Evolutionary conservation across 2,888 invertebrate genomes (phyloP).

Genomic region (Cyaniris semiargus): DNA sequence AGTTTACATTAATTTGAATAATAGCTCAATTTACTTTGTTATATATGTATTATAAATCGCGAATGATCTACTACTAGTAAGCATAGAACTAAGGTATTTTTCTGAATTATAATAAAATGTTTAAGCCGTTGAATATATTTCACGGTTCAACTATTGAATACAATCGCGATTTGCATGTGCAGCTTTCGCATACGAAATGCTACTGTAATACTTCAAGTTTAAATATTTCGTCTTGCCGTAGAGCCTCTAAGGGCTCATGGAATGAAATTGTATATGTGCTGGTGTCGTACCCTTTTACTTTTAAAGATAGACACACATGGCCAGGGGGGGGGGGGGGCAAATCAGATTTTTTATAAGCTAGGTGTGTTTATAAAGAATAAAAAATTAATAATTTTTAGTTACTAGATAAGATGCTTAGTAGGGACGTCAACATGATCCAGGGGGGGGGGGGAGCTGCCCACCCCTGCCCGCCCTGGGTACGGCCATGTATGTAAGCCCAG

Average conservation of each 20-base stretch:
- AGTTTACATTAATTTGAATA: background rate
- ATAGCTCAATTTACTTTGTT: background rate
- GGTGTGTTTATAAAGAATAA: no score
- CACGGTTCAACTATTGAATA: background rate
- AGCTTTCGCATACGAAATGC: constrained; percentile 17
- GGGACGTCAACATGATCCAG: no score
- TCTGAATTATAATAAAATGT: background rate
- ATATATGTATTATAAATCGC: background rate
- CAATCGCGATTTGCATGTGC: constrained; percentile 10
- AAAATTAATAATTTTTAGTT: no score
- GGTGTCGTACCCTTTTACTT: no score
- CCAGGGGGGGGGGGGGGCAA: no score
- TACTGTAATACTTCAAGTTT: background rate
- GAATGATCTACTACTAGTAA: background rate
- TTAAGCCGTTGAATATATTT: constrained; percentile 18
- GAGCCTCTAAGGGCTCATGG: background rate
- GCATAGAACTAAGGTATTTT: background rate
- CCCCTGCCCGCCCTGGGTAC: no score
- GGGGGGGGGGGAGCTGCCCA: no score
- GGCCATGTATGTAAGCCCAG: no score
- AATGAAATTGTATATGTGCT: background rate
- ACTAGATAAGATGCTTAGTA: no score
- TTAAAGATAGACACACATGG: no score
- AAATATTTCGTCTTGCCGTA: background rate
- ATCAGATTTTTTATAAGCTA: no score